A percentile compares a stretch with the other conserved stretches of the same genome.
Conservation (phyloP, 2,888 invertebrate species). For the Nymphalis polychloros region DNA sequence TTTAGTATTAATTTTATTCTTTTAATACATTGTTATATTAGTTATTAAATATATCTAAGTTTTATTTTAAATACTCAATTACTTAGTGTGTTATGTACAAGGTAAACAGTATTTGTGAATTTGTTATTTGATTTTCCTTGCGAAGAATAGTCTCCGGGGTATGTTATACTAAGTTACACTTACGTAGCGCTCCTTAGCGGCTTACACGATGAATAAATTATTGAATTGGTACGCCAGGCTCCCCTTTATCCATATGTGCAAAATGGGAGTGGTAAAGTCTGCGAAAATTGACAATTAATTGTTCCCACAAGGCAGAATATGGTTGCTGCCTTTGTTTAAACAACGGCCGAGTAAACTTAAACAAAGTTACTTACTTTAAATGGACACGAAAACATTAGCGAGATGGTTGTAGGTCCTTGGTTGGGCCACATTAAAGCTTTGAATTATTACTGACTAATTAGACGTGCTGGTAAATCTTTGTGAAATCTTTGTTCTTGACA, state of each 20-base stretch:
- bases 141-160: slow-evolving; percentile 26
- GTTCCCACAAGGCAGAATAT: slow-evolving; percentile 38
- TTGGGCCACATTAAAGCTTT: not conserved
- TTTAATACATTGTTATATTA: too few species aligned
- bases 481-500: too few species aligned
- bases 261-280: slow-evolving; percentile 40
- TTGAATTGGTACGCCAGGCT: slow-evolving; percentile 39
- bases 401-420: not conserved
- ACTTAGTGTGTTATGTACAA: not conserved
- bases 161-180: slow-evolving; percentile 36
- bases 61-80: not conserved
- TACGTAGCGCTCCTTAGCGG: slow-evolving; percentile 34
- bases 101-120: slow-evolving; percentile 1
- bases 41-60: too few species aligned
- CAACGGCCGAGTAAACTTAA: slow-evolving; percentile 8
- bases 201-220: slow-evolving; percentile 42
- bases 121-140: slow-evolving; percentile 22
- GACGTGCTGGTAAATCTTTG: not conserved
- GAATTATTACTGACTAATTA: not conserved
- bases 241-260: slow-evolving; percentile 38
- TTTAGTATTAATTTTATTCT: too few species aligned
- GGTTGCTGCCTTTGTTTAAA: slow-evolving; percentile 33
- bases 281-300: slow-evolving; percentile 44
- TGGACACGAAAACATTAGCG: slow-evolving; percentile 16
- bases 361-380: slow-evolving; percentile 16